Evolutionary conservation across 2,888 invertebrate genomes (phyloP), one percentile per base, ranked within the genome.

Genomic region (Trichogramma evanescens): DNA sequence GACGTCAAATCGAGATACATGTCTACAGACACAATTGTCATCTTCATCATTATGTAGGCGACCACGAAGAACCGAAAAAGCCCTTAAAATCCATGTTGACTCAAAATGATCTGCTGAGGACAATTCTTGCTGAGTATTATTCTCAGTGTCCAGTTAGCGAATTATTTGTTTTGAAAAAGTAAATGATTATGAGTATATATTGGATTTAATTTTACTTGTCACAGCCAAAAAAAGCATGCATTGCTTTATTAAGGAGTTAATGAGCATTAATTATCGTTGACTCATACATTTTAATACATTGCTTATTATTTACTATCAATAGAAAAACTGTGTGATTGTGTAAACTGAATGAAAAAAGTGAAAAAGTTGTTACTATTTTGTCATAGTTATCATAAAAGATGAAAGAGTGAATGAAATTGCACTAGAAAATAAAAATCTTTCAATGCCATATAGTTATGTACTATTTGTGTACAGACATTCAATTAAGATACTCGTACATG

Each of bases 21-120:
- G 26, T 26, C 26, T 26, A 26, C 26, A 26, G 26, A 26, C 26
- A 26, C 26, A 26, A 26, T 26, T 26, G 26, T 26, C 26, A 26
- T 26, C 26, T 26, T 26, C 61, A 6, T 58, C 67, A 44, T 54
- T 64, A 54, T 66, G 78, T 50, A 83, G 82, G 70, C 85, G 85
- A 60, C 85, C 85, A 46, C 81, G 88, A 53, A 84, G 85, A 69
- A 26, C 26, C 2, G 89, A 89, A 74, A 81, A 83, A 69, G 87
- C 86, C 42, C 79, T 89, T 55, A 89, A 88, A 79, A 90, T 90
- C 68, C 86, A 88, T 75, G 78, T 87, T 68, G 87, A 88, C 70
- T 77, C 80, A 53, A 71, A 72, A 73, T 74, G 74, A 75, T 73
- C 66, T 61, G 62, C 54, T 43, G 62, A 61, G 56, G 58, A 64